These are phyloP conservation scores for Morone saxatilis DNA, from an alignment of 2,113 vertebrate species.

Conservation along the genomic window DNA sequence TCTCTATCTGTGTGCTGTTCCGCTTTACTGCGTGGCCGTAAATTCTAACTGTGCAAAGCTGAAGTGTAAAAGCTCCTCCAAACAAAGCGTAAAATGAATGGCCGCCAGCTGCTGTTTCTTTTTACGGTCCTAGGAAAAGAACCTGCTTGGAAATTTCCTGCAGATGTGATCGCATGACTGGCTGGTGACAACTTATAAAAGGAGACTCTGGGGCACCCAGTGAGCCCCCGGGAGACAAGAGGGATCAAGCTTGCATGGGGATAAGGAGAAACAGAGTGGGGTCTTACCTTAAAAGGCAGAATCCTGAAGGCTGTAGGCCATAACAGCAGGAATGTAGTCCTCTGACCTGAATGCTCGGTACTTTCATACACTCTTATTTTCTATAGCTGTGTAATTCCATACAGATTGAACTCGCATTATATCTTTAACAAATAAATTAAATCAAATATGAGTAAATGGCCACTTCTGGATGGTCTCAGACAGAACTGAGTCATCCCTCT, in stretches of 20 bases:
- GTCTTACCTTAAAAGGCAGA: conserved; percentile 86
- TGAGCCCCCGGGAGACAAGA: conserved; percentile 52
- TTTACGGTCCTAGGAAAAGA: conserved; percentile 51
- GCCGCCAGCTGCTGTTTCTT: conserved; percentile 71
- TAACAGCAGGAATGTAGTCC: conserved; percentile 63
- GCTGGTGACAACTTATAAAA: conserved; percentile 78
- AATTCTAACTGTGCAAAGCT: conserved; percentile 63
- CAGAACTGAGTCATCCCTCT: conserved; percentile 19
- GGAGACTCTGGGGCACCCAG: conserved; percentile 53
- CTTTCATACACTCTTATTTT: conserved; percentile 23
- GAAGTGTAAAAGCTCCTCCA: conserved; percentile 67
- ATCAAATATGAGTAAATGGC: conserved; percentile 7
- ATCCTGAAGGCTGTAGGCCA: conserved; percentile 58
- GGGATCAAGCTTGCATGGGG: conserved; percentile 50
- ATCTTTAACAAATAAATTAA: conserved; percentile 13
- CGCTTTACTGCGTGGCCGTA: conserved; percentile 48
- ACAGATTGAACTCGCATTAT: conserved; percentile 28
- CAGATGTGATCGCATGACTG: conserved; percentile 78
- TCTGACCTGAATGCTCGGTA: conserved; percentile 52
- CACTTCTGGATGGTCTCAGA: conserved; percentile 3
- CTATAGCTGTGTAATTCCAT: neutral
- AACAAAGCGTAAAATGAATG: conserved; percentile 76
- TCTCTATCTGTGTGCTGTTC: conserved; percentile 34
- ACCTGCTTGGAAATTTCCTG: conserved; percentile 69
- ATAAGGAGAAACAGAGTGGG: conserved; percentile 62